These are phyloP conservation scores for Deilephila elpenor DNA, from an alignment of 2,888 invertebrate species.

Conservation along the genomic window DNA sequence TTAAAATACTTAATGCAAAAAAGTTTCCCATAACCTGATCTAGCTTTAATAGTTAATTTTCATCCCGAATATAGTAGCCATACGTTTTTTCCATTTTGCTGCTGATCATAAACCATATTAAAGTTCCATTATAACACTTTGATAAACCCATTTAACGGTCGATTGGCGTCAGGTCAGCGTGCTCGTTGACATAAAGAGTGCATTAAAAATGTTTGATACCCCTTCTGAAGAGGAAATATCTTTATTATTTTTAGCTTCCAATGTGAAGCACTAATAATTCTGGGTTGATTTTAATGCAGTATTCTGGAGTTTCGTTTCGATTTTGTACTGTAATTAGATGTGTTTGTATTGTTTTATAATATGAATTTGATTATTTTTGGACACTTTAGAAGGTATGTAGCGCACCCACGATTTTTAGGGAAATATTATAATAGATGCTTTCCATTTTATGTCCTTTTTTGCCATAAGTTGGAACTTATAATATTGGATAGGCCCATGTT, in stretches of 20 bases:
- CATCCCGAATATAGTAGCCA: background rate
- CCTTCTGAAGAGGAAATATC: background rate
- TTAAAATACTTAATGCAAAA: too few species aligned
- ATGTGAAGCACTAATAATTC: background rate
- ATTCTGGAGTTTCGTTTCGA: background rate
- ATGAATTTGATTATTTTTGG: too few species aligned
- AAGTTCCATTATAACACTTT: conserved; percentile 20
- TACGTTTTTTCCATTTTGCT: background rate
- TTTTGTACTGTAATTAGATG: too few species aligned
- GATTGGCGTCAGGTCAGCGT: conserved; percentile 2
- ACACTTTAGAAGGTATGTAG: too few species aligned
- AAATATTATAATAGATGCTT: too few species aligned
- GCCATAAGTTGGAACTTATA: too few species aligned
- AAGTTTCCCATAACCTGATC: too few species aligned
- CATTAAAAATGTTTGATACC: background rate
- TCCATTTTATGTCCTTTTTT: too few species aligned
- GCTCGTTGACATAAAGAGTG: background rate
- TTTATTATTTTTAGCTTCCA: background rate
- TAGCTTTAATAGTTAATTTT: too few species aligned
- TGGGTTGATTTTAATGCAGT: background rate
- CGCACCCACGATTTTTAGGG: too few species aligned
- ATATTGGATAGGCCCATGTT: too few species aligned
- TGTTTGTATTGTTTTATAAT: too few species aligned
- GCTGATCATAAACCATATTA: conserved; percentile 10
- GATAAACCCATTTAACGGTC: conserved; percentile 29